Percentiles rank a stretch among this genome's conserved stretches.
Evolutionary conservation across 1,140 invertebrate species (phyloP).

Genomic region (Physella acuta): DNA sequence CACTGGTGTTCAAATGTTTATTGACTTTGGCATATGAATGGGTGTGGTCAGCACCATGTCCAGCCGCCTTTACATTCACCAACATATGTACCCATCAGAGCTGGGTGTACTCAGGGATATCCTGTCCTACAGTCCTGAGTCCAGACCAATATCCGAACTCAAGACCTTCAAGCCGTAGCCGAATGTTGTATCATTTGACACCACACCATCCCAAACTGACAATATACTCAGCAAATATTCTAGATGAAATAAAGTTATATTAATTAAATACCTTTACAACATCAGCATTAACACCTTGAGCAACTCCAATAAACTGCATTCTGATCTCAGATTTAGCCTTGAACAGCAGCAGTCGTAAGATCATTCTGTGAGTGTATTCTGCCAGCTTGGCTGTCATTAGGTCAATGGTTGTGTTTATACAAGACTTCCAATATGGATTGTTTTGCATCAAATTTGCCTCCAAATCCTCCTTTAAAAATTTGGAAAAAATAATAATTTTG

Average conservation of each 20-base stretch:
- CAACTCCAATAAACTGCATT: neutral
- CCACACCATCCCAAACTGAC: no score
- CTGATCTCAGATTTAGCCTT: constrained; percentile 6
- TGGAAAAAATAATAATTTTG: neutral
- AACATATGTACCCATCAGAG: no score
- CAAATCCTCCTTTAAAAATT: constrained; percentile 10
- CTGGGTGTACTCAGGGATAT: no score
- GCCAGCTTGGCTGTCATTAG: constrained; percentile 10
- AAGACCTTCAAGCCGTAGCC: no score
- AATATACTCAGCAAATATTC: no score
- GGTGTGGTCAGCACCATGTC: no score
- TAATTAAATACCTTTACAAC: constrained; percentile 19
- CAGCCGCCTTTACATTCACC: no score
- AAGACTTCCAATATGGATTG: neutral
- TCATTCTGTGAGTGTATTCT: constrained; percentile 9
- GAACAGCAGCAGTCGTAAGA: constrained; percentile 11
- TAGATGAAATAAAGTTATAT: no score
- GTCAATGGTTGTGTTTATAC: neutral
- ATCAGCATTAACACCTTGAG: neutral
- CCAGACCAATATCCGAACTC: no score
- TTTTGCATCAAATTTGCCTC: constrained; percentile 8
- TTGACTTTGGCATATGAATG: no score
- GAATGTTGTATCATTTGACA: neutral
- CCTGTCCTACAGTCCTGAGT: no score
- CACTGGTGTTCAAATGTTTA: no score